phyloP scores from a whole-genome alignment of 2,888 invertebrate species.

The Lobophora halterata region DNA sequence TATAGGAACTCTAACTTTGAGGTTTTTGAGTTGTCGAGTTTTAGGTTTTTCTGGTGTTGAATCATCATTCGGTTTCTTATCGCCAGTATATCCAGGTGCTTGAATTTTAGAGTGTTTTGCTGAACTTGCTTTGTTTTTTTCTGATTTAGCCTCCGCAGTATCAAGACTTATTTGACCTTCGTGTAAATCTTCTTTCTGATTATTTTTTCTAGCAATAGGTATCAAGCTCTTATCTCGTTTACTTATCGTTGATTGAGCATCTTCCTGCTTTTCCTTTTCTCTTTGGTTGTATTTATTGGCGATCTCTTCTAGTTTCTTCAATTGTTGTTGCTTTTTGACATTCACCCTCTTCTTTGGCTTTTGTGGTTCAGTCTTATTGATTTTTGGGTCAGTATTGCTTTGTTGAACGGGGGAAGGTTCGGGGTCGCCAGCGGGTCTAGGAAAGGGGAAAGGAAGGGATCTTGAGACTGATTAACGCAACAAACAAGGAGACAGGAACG shows the following conservation, averaged over 20 bases:
- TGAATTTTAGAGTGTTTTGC: slow-evolving; percentile 8
- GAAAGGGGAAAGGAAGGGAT: slow-evolving; percentile 73
- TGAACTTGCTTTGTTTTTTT: slow-evolving; percentile 9
- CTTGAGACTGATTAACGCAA: slow-evolving; percentile 38
- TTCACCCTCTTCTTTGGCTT: slow-evolving; percentile 48
- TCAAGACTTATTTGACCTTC: slow-evolving; percentile 13
- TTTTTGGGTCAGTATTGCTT: slow-evolving; percentile 53
- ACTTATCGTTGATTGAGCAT: slow-evolving; percentile 28
- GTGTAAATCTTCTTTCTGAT: slow-evolving; percentile 21
- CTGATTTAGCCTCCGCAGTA: slow-evolving; percentile 1
- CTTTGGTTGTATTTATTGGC: slow-evolving; percentile 60
- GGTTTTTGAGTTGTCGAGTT: slow-evolving; percentile 22
- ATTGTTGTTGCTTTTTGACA: slow-evolving; percentile 57
- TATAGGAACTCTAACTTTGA: slow-evolving; percentile 21
- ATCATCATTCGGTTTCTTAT: slow-evolving; percentile 21
- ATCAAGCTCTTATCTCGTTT: slow-evolving; percentile 54
- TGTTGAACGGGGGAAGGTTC: slow-evolving; percentile 47
- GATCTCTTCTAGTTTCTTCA: slow-evolving; percentile 67
- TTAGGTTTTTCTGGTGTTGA: slow-evolving; percentile 14
- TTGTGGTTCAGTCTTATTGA: slow-evolving; percentile 41
- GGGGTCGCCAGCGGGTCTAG: slow-evolving; percentile 60
- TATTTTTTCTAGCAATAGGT: slow-evolving; percentile 49
- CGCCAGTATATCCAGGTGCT: slow-evolving; percentile 18
- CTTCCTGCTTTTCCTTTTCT: slow-evolving; percentile 39
- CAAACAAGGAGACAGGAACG: slow-evolving; percentile 79